Percentiles rank a stretch among this genome's conserved stretches.
These are phyloP conservation scores for Serranus cabrilla DNA, from an alignment of 2,797 vertebrate species.

Conservation along the genomic window DNA sequence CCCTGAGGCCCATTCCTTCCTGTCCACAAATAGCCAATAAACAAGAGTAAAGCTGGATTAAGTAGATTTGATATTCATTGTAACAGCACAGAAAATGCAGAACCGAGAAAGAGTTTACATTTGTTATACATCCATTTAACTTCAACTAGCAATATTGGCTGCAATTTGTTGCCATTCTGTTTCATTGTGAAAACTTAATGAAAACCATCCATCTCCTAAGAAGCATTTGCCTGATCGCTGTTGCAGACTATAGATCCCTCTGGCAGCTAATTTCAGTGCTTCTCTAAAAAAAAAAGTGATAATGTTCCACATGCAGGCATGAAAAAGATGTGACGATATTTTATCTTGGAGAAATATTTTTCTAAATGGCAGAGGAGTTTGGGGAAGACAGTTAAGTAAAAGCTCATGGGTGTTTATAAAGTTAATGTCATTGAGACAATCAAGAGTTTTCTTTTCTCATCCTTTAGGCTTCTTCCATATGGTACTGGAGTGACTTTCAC, in stretches of 20 bases:
- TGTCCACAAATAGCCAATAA: conserved; percentile 9
- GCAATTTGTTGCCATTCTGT: conserved; percentile 58
- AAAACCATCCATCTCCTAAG: conserved; percentile 70
- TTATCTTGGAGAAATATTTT: conserved; percentile 27
- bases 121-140: conserved; percentile 60
- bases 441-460: conserved; percentile 33
- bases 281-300: conserved; percentile 37
- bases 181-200: conserved; percentile 70
- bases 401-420: conserved; percentile 55
- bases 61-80: conserved; percentile 29
- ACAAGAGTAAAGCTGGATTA: conserved; percentile 11
- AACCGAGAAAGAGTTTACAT: conserved; percentile 42
- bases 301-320: conserved; percentile 20
- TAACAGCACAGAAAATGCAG: conserved; percentile 26
- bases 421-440: conserved; percentile 57
- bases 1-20: not conserved
- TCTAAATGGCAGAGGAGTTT: conserved; percentile 23
- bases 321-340: conserved; percentile 17
- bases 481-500: conserved; percentile 66
- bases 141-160: conserved; percentile 50
- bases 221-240: conserved; percentile 55
- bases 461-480: conserved; percentile 70
- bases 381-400: conserved; percentile 22
- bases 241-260: conserved; percentile 55
- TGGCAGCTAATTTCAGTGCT: conserved; percentile 69